Base-by-base conservation (phyloP, 30 jellyfish, hydroid and myxozoan genomes). In the Chrysaora quinquecirrha region DNA sequence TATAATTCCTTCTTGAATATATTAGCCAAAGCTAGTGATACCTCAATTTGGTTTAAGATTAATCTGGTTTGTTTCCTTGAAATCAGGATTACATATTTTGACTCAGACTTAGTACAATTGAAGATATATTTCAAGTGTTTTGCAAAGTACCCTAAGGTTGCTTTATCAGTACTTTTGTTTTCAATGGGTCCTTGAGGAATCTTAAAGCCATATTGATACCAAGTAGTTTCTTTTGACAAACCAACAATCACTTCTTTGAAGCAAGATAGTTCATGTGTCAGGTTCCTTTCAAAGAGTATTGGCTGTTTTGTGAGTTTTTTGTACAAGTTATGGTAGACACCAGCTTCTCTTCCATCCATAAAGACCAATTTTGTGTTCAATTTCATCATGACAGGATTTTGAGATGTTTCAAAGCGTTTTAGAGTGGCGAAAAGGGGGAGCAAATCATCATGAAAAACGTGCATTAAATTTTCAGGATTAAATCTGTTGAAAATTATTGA, bases 141-240 rank as follows among this genome's bases (percentile, higher is more conserved):
- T 3, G 48, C 74, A 74, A 84, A 84, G 20, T 49, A 67, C 54
- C 46, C 27, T 35, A 91, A 31, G 18, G 78, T 89, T 0, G 33
- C 3, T 32, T 47, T 30, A 7, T 71, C 82, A 35, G 48, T 82
- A 64, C 30, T 47, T 24, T 30, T 43, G 46, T 47, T 22, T 0
- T 30, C 27, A 21, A 83, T 74, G 0, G 94, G 97, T 3, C 97
- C 97, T 72, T 94, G 99, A 16, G 96, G 96, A 2, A 14, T 64
- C 25, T 71, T 70, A 32, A 87, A 94, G 14, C 99, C 99, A 63
- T 94, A 94, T 38, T 94, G 97, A 65, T 94, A 94, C 99, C 99
- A 94, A 14, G 97, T 88, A 28, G 96, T 54, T 11, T 82, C 94
- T 34, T 94, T 88, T 10, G 93, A 76, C 21, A 94, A 50, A 1